phyloP scores from a whole-genome alignment of 2,888 invertebrate species.

The Orthonevra nobilis region DNA sequence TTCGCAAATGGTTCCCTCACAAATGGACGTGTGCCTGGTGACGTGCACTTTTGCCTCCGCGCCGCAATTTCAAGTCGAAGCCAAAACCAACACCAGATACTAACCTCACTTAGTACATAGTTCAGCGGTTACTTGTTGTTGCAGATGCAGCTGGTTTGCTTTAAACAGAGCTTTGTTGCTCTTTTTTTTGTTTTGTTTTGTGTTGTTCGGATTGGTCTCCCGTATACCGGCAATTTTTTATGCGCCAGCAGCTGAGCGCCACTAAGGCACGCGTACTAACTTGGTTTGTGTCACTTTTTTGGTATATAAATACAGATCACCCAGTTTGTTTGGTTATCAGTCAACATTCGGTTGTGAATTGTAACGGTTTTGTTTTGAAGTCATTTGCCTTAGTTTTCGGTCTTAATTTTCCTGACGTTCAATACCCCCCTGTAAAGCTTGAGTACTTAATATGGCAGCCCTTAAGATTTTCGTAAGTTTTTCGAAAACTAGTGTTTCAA shows the following conservation, averaged over 20 bases:
- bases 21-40: too few relatives aligned
- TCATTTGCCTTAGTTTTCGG: constrained; percentile 31
- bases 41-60: constrained; percentile 14
- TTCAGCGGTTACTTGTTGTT: constrained; percentile 24
- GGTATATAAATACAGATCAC: constrained; percentile 79
- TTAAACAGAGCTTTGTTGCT: too few relatives aligned
- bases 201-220: constrained; percentile 17
- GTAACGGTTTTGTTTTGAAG: constrained; percentile 73
- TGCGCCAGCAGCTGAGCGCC: constrained; percentile 26
- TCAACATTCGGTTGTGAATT: constrained; percentile 76
- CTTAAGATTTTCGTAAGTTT: constrained; percentile 78
- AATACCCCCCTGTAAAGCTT: constrained; percentile 33
- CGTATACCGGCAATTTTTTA: constrained; percentile 31
- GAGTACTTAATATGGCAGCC: constrained; percentile 75
- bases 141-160: constrained; percentile 28
- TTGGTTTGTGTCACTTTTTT: constrained; percentile 59
- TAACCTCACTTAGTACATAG: constrained; percentile 32
- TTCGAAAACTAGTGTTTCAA: background rate
- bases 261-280: constrained; percentile 55
- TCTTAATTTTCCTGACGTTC: constrained; percentile 31
- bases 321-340: constrained; percentile 77
- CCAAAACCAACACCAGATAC: too few relatives aligned
- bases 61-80: too few relatives aligned
- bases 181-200: too few relatives aligned
- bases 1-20: constrained; percentile 14